Conservation (phyloP, 1,140 invertebrate genomes). For the Saccostrea echinata region DNA sequence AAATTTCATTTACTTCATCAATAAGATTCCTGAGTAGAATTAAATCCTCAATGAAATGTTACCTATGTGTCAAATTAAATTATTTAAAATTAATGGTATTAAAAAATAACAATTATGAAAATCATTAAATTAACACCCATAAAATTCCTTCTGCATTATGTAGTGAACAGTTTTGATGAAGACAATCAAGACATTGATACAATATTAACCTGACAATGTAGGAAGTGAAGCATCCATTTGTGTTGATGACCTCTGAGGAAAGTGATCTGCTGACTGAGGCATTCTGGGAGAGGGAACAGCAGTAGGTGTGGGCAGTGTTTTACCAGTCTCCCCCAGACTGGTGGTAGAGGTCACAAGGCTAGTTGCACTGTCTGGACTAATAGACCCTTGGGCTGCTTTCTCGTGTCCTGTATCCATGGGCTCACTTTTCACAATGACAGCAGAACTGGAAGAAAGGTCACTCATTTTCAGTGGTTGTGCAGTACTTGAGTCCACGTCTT, state of each 20-base stretch:
- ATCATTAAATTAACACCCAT: too few species aligned
- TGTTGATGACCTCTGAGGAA: constrained; percentile 6
- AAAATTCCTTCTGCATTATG: too few species aligned
- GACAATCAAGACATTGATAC: neutral
- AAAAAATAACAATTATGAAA: too few species aligned
- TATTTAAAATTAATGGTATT: too few species aligned
- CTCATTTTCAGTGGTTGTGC: neutral
- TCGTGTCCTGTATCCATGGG: constrained; percentile 38
- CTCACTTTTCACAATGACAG: constrained; percentile 12
- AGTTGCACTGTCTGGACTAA: neutral
- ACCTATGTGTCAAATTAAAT: too few species aligned
- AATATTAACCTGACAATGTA: neutral
- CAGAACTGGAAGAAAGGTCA: constrained; percentile 2
- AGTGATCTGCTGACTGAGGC: neutral
- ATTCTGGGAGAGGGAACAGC: neutral
- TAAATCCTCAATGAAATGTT: too few species aligned
- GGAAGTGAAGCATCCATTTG: neutral
- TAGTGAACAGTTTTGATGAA: too few species aligned
- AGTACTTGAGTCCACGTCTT: neutral
- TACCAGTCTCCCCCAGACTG: neutral
- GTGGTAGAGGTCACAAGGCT: neutral
- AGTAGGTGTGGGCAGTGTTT: neutral
- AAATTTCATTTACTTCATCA: too few species aligned
- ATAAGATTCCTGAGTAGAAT: too few species aligned
- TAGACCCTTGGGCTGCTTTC: neutral